Evolutionary conservation across 2,797 vertebrate genomes (phyloP).

Genomic region (Oryzias sinensis): DNA sequence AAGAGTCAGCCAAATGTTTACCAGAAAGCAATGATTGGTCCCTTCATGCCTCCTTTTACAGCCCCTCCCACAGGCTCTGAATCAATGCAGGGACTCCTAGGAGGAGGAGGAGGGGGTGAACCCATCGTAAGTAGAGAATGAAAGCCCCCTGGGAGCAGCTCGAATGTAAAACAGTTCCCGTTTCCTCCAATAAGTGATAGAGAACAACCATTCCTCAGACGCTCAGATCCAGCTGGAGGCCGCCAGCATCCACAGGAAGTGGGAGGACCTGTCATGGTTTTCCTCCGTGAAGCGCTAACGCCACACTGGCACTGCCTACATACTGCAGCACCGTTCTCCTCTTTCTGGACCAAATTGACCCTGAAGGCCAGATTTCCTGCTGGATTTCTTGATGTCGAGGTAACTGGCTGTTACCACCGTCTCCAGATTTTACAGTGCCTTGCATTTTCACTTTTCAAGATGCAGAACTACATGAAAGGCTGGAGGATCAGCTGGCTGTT

Average conservation of each 20-base stretch:
- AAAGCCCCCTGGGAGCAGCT: slow-evolving; percentile 53
- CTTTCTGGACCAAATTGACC: slow-evolving; percentile 72
- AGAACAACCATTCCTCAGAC: slow-evolving; percentile 44
- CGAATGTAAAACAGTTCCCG: slow-evolving; percentile 70
- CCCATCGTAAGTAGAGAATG: slow-evolving; percentile 16
- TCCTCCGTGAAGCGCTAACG: slow-evolving; percentile 5
- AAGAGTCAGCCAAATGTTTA: slow-evolving; percentile 36
- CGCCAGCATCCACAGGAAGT: slow-evolving; percentile 34
- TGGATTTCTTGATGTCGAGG: slow-evolving; percentile 70
- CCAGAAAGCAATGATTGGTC: slow-evolving; percentile 39
- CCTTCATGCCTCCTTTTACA: slow-evolving; percentile 47
- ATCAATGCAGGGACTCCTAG: slow-evolving; percentile 16
- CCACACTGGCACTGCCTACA: slow-evolving; percentile 72
- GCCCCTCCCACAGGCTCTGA: slow-evolving; percentile 9
- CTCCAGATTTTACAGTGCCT: slow-evolving; percentile 87
- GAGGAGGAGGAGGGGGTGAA: neutral
- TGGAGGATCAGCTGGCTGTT: slow-evolving; percentile 53
- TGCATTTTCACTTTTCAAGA: slow-evolving; percentile 75
- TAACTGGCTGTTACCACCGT: slow-evolving; percentile 72
- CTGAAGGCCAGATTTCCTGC: slow-evolving; percentile 44
- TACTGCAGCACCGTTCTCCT: slow-evolving; percentile 39
- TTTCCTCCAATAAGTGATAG: slow-evolving; percentile 31
- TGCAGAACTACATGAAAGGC: slow-evolving; percentile 57
- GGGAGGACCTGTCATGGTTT: slow-evolving; percentile 32
- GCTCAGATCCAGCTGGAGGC: slow-evolving; percentile 30